Base-by-base conservation (phyloP, 1,140 invertebrate genomes). In the Bombus picipes region DNA sequence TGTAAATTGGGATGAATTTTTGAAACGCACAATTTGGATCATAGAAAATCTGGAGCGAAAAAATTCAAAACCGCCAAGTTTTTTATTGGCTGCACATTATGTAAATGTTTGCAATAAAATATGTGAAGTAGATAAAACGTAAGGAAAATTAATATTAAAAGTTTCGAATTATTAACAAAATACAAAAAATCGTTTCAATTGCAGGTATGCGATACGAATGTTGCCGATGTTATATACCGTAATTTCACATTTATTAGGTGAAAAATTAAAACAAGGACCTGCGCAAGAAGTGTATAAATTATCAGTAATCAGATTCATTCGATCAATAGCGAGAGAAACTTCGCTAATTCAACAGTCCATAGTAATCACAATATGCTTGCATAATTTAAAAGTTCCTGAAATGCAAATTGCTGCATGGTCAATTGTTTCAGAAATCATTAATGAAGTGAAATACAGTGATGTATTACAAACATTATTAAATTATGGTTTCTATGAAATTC, bases 201-300 rank as follows among this genome's bases (percentile, higher is more conserved):
- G 39, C 66, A 90, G 88, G 37, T 87, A 78, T 15, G 13, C 79
- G 39, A 62, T 8, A 18, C 62, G 28, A 25, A 32, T 76, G 13
- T 28, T 81, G 13, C 34, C 70, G 25, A 70, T 92, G 59, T 15
- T 88, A 13, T 25, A 70, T 22, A 89, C 62, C 1, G 6, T 92
- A 12, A 59, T 83, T 57, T 76, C 65, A 3, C 91, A 94, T 76
- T 79, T 93, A 70, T 79, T 74, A 4, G 47, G 87, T 32, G 66
- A 83, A 25, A 59, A 86, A 77, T 62, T 94, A 8, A 92, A 90
- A 57, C 81, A 86, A 79, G 86, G 85, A 57, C 92, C 92, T 5
- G 89, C 91, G 37, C 86, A 85, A 75, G 91, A 93, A 80, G 65
- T 93, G 41, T 94, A 94, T 47, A 92, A 94, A 88, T 22, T 86